Conservation (phyloP, 1,140 invertebrate genomes). For the Cherax quadricarinatus region DNA sequence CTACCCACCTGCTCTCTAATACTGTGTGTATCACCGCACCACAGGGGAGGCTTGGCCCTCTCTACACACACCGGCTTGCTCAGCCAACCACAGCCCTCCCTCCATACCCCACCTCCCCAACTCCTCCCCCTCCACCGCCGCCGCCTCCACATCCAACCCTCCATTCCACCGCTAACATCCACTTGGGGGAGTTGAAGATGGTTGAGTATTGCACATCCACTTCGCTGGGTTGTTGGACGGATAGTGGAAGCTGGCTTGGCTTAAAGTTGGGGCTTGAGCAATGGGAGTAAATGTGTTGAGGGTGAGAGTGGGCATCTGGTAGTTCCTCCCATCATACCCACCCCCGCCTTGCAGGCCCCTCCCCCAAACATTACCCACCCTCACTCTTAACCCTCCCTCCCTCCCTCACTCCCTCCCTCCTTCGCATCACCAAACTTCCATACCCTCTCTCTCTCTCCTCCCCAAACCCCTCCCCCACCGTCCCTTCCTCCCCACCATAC, state of each 20-base stretch:
- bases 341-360: neutral
- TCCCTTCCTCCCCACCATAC: neutral
- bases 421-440: neutral
- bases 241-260: no score
- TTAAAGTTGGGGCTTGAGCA: neutral
- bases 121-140: conserved; percentile 30
- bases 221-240: no score
- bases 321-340: neutral
- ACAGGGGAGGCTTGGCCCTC: conserved; percentile 28
- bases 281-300: neutral
- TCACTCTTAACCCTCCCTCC: neutral
- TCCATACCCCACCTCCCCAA: conserved; percentile 21
- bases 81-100: conserved; percentile 45
- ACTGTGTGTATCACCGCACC: conserved; percentile 27
- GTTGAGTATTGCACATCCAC: no score
- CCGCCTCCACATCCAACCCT: neutral
- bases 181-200: neutral
- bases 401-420: neutral
- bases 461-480: no score
- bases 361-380: neutral
- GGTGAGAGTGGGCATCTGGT: neutral
- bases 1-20: conserved; percentile 54
- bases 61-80: neutral
- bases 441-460: neutral
- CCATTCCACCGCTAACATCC: neutral